Percentiles rank a stretch among this genome's conserved stretches.
Conservation (phyloP, 2,797 vertebrate species). For the Strix occidentalis region DNA sequence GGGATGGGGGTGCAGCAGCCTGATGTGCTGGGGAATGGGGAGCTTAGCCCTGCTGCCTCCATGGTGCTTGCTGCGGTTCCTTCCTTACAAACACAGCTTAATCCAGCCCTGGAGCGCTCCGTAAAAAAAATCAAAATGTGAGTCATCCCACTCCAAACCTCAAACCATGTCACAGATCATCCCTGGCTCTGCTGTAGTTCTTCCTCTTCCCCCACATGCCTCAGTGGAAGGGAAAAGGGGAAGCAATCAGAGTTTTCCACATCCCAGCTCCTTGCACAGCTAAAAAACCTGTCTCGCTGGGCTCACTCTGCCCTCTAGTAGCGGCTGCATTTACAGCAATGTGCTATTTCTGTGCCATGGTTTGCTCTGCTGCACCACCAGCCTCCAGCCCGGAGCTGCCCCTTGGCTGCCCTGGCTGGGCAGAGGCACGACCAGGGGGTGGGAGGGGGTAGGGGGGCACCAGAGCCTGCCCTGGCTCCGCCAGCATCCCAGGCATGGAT, state of each 20-base stretch:
- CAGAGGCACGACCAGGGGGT: not conserved
- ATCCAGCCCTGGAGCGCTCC: not conserved
- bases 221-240: not conserved
- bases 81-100: not conserved
- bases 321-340: not conserved
- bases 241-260: not conserved
- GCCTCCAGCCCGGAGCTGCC: not conserved
- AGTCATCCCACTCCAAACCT: conserved; percentile 16
- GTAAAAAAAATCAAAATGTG: not conserved
- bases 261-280: not conserved
- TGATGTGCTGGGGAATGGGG: rapidly evolving
- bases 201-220: not conserved
- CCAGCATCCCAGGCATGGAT: not conserved
- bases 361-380: not conserved
- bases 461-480: not conserved
- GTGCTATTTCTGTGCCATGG: rapidly evolving
- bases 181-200: not conserved
- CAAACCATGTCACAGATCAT: not conserved
- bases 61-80: not conserved
- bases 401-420: not conserved
- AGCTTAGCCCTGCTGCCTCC: not conserved
- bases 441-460: not conserved
- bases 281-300: not conserved
- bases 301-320: not conserved
- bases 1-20: not conserved